These are phyloP conservation scores for Hormaphis cornu DNA, from an alignment of 1,140 invertebrate species.

Conservation along the genomic window DNA sequence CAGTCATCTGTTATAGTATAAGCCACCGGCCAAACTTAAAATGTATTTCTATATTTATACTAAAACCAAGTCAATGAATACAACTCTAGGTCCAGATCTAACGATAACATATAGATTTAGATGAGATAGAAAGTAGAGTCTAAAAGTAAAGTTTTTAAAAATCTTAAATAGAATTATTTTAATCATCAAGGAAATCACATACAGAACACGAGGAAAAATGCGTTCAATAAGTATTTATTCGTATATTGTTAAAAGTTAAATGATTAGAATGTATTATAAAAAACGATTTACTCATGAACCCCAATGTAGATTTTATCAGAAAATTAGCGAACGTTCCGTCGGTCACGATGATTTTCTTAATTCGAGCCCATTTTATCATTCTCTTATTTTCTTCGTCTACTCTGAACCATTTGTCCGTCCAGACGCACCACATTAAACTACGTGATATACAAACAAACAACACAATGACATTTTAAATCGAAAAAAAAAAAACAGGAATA, in stretches of 20 bases:
- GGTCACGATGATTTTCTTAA: background rate
- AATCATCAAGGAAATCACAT: too few relatives aligned
- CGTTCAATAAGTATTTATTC: background rate
- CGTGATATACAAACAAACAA: background rate
- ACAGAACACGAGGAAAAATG: too few relatives aligned
- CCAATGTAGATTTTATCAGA: background rate
- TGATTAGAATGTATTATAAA: background rate
- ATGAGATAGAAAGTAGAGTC: too few relatives aligned
- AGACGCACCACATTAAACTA: slow-evolving; percentile 5
- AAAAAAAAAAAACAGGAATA: background rate
- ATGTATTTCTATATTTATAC: too few relatives aligned
- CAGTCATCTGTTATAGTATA: too few relatives aligned
- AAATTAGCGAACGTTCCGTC: slow-evolving; percentile 2
- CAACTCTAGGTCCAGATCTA: too few relatives aligned
- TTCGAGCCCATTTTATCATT: background rate
- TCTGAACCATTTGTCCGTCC: background rate
- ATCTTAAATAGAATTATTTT: too few relatives aligned
- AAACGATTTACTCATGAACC: background rate
- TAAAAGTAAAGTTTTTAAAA: too few relatives aligned
- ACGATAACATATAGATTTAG: too few relatives aligned
- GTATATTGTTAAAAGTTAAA: background rate
- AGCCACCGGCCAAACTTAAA: too few relatives aligned
- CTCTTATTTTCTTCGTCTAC: background rate
- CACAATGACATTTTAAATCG: background rate
- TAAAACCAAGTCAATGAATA: too few relatives aligned